These are phyloP conservation scores for Eremobia ochroleuca DNA, from an alignment of 2,888 invertebrate genomes.

Conservation along the genomic window DNA sequence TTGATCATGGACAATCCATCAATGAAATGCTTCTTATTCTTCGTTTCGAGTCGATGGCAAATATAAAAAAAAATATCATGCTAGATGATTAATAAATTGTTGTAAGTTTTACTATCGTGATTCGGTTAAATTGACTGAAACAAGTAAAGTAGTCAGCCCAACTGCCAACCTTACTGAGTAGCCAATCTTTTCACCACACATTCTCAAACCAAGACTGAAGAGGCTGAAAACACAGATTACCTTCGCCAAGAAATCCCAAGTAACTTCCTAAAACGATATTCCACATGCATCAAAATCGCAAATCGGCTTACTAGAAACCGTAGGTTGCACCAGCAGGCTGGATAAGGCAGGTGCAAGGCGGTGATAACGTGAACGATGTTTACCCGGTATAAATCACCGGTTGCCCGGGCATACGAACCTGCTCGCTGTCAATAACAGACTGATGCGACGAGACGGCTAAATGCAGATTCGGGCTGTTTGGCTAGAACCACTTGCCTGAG, in stretches of 20 bases:
- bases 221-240: slow-evolving; percentile 44
- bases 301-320: slow-evolving; percentile 80
- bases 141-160: background rate
- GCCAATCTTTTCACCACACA: background rate
- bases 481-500: slow-evolving; percentile 38
- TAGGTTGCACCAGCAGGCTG: slow-evolving; percentile 65
- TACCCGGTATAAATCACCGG: slow-evolving; percentile 79
- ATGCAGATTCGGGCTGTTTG: slow-evolving; percentile 73
- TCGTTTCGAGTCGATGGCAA: background rate
- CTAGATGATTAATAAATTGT: background rate
- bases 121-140: background rate
- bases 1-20: too few relatives aligned
- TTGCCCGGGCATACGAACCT: slow-evolving; percentile 59
- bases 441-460: slow-evolving; percentile 71
- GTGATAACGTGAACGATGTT: slow-evolving; percentile 83
- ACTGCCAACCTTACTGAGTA: background rate
- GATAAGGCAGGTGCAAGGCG: slow-evolving; percentile 85
- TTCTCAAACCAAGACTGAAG: slow-evolving; percentile 8
- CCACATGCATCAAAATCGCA: slow-evolving; percentile 82
- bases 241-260: slow-evolving; percentile 41
- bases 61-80: too few relatives aligned
- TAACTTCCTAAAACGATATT: slow-evolving; percentile 61
- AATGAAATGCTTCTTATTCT: background rate
- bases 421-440: slow-evolving; percentile 80
- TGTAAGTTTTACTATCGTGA: background rate